Evolutionary conservation across 92 coral and sea anemone genomes (phyloP).

Genomic region (Epizoanthus scotinus): DNA sequence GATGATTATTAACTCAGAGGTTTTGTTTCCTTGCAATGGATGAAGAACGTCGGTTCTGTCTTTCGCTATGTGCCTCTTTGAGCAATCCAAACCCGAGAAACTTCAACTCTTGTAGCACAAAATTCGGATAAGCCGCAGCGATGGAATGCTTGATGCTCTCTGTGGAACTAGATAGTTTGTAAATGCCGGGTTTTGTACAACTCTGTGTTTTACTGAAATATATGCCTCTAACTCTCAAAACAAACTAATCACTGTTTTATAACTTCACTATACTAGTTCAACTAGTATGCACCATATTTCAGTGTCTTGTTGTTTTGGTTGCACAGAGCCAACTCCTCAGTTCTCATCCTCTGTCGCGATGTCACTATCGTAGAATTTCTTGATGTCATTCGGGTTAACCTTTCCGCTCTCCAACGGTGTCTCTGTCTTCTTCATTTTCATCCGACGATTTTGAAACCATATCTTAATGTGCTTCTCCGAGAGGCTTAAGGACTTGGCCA

Average conservation of each 20-base stretch:
- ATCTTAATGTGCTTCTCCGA: slow-evolving; percentile 87
- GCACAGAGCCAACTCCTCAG: not conserved
- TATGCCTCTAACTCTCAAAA: too few relatives aligned
- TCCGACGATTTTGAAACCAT: slow-evolving; percentile 88
- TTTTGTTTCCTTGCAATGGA: not conserved
- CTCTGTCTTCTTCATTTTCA: slow-evolving; percentile 85
- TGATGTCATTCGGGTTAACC: slow-evolving; percentile 69
- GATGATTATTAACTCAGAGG: not conserved
- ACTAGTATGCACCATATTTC: not conserved
- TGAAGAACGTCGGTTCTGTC: not conserved
- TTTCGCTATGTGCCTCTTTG: too few relatives aligned
- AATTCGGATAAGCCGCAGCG: too few relatives aligned
- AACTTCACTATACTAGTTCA: not conserved
- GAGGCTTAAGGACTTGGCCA: slow-evolving; percentile 72
- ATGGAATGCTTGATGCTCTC: too few relatives aligned
- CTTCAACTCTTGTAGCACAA: too few relatives aligned
- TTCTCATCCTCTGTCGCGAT: slow-evolving; percentile 26
- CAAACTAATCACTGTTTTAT: too few relatives aligned
- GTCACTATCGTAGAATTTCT: slow-evolving; percentile 61
- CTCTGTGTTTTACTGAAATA: too few relatives aligned
- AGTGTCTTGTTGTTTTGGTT: too few relatives aligned
- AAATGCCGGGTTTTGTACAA: too few relatives aligned
- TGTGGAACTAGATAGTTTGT: too few relatives aligned
- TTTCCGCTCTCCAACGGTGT: slow-evolving; percentile 61
- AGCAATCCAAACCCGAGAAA: too few relatives aligned